phyloP scores from a whole-genome alignment of 2,113 vertebrate species.

The Pipra filicauda region DNA sequence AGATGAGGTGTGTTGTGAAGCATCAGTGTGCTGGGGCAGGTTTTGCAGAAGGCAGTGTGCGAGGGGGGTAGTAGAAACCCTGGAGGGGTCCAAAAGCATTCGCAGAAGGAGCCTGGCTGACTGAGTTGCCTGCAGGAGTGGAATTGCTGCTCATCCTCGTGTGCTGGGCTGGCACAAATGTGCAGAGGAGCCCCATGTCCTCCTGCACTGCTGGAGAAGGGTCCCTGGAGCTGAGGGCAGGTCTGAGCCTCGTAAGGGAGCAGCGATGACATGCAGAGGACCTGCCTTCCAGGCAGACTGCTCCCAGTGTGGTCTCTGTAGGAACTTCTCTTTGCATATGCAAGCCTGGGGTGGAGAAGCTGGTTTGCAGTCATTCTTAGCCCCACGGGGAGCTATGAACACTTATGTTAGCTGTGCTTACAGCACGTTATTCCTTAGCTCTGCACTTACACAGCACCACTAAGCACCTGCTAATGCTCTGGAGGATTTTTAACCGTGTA shows the following conservation, averaged over 20 bases:
- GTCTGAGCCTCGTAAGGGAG: not conserved
- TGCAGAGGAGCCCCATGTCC: not conserved
- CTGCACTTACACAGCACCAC: conserved; percentile 42
- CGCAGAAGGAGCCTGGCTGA: not conserved
- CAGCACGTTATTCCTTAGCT: conserved; percentile 60
- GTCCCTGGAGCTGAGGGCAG: not conserved
- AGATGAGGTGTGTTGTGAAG: not conserved
- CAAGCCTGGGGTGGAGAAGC: not conserved
- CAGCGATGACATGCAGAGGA: not conserved
- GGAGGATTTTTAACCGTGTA: conserved; percentile 48
- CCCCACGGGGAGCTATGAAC: conserved; percentile 38
- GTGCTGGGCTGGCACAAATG: not conserved
- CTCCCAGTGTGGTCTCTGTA: not conserved
- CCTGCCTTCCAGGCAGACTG: not conserved
- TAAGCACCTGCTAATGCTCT: conserved; percentile 65
- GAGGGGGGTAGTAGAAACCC: not conserved
- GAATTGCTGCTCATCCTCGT: not conserved
- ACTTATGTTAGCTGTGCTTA: conserved; percentile 58
- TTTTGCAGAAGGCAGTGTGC: not conserved
- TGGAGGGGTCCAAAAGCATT: not conserved
- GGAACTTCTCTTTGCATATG: not conserved
- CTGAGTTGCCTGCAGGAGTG: not conserved
- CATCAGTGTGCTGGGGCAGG: not conserved
- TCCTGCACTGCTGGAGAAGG: not conserved
- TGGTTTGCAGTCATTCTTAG: conserved; percentile 10